Base-by-base conservation (phyloP, 2,113 vertebrate genomes). In the Melanocharis versteri region DNA sequence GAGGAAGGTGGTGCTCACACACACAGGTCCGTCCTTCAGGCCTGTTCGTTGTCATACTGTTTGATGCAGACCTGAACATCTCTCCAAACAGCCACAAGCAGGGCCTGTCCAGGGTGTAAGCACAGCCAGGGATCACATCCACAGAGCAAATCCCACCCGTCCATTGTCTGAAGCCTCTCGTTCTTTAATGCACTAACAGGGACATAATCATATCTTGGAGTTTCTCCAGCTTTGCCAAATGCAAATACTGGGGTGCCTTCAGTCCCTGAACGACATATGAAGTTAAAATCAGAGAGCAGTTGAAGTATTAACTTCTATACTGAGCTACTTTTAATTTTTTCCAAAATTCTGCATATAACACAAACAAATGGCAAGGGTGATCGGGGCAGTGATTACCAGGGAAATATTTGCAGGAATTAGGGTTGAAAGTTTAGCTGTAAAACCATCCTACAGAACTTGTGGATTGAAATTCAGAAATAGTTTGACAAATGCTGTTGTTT, bases 401-500 rank as follows among this genome's bases (percentile, higher is more conserved):
- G 26, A 91, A 87, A 84, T 71, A 80, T 40, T 4, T 83, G 53
- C 27, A 83, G n/a, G 40, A 86, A 80, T 72, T 71, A 57, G 8
- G 35, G 35, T 27, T 33, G 20, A 17, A 61, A 83, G 23, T 72
- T 87, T 39, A 77, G n/a, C n/a, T 50, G 39, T 66, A 84, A 89
- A 47, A 11, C 1, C 39, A 22, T 75, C 51, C 60, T 87, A 47
- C 15, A 39, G 37, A 91, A 66, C 33, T n/a, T 48, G 30, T 7
- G 61, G 47, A 75, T 12, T 54, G 39, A 91, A 83, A 91, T 73
- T 40, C 66, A 91, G 87, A 83, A 78, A 72, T 35, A 39, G 22
- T 90, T 88, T 86, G 33, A 40, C 45, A 73, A 76, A 83, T n/a
- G 18, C 22, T 90, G 17, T 53, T 92, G 56, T 76, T 93, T 81